Evolutionary conservation across 2,888 invertebrate species (phyloP), one percentile per base, ranked within the genome.

Genomic region (Cephus runcator): DNA sequence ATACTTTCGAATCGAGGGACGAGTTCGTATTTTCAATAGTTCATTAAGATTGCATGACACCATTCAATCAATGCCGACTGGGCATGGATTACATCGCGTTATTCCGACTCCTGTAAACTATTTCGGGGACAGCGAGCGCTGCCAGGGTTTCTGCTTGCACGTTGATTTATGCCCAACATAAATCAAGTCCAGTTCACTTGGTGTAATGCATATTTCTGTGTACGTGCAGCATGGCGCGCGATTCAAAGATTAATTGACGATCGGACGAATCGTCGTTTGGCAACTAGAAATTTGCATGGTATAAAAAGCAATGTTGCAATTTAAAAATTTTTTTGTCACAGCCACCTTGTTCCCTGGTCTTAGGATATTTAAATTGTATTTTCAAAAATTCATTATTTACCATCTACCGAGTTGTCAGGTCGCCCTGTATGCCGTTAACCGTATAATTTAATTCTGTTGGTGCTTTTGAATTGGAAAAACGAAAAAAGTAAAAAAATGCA

Each of bases 101-200:
- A 73, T 56, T 34, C 77, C 73, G 73, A 82, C 84, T 85, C 80
- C 83, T 82, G 85, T 85, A 86, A 88, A 88, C 87, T 89, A 88
- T 88, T 89, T 89, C 83, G 83, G 87, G 85, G 84, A 85, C 83
- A 85, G 82, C 80, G 82, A 83, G 80, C 80, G 80, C 85, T 84
- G 87, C 84, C 86, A 34, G 71, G 71, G 71, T 87, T 88, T 87
- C 81, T 82, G 83, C 83, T 81, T 78, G 83, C 35, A 69, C 83
- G 85, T 82, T 85, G 86, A 85, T 89, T 88, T 88, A 88, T 86
- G 83, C 81, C 75, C 76, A 74, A 78, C 85, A 83, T 89, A 88
- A 89, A 89, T 89, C 88, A 89, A 86, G 80, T 77, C 77, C 79
- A 80, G 78, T 82, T 81, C 81, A 80, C 81, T 81, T 83, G 83